Percentiles rank a stretch among this genome's conserved stretches.
Conservation (phyloP, 2,888 invertebrate genomes). For the Meta bourneti region DNA sequence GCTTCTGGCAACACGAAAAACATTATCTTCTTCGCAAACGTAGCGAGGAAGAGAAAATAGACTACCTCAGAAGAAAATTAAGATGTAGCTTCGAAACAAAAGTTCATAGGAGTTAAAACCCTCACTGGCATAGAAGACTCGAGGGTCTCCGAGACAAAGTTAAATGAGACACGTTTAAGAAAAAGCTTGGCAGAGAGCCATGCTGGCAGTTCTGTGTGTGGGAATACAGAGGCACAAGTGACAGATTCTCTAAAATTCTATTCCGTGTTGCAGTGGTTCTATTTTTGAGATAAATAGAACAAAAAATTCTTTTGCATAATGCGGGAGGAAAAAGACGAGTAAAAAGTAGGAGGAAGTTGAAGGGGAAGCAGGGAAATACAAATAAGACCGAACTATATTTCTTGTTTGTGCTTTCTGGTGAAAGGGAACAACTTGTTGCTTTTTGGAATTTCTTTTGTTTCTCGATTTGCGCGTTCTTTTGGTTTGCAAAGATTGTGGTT, state of each 20-base stretch:
- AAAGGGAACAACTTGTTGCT: slow-evolving; percentile 26
- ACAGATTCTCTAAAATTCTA: slow-evolving; percentile 45
- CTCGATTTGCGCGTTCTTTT: not conserved
- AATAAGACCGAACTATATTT: slow-evolving; percentile 19
- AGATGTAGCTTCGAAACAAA: not conserved
- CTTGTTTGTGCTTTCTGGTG: not conserved
- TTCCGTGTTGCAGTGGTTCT: slow-evolving; percentile 29
- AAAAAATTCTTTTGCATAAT: slow-evolving; percentile 21
- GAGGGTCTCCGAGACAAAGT: not conserved
- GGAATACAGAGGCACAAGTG: not conserved
- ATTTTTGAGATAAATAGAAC: slow-evolving; percentile 32
- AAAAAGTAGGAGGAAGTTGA: not conserved
- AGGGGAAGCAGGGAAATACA: not conserved
- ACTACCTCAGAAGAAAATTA: not conserved
- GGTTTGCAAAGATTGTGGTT: too few relatives aligned
- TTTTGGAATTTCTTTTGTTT: slow-evolving; percentile 11
- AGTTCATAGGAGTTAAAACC: not conserved
- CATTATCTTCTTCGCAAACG: not conserved
- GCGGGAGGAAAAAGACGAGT: not conserved
- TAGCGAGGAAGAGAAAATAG: not conserved
- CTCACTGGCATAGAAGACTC: not conserved
- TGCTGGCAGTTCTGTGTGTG: not conserved
- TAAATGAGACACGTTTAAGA: slow-evolving; percentile 37
- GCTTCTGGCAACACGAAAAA: not conserved
- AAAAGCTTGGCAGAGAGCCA: slow-evolving; percentile 31